Conservation (phyloP, 1,140 invertebrate species). For the Chymomyza costata region DNA sequence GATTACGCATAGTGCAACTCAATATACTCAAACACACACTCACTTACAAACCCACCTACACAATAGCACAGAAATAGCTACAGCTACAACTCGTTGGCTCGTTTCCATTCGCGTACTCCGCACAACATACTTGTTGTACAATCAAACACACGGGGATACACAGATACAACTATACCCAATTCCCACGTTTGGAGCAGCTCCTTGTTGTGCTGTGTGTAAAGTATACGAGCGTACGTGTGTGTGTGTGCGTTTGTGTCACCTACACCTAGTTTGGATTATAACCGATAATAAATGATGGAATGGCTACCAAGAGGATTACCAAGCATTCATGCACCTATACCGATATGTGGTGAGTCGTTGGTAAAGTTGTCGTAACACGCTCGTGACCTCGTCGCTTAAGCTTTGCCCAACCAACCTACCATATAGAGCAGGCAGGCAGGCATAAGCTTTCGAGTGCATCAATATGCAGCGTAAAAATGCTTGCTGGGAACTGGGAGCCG, state of each 20-base stretch:
- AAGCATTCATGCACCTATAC: conserved; percentile 75
- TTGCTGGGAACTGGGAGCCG: too few relatives aligned
- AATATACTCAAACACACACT: conserved; percentile 25
- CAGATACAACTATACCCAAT: too few relatives aligned
- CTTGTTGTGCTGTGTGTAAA: conserved; percentile 24
- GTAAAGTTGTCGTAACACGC: conserved; percentile 61
- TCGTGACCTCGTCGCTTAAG: too few relatives aligned
- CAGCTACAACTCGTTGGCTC: conserved; percentile 1
- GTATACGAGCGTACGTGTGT: too few relatives aligned
- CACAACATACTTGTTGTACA: conserved; percentile 4
- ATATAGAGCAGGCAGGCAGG: too few relatives aligned
- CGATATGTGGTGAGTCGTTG: conserved; percentile 75
- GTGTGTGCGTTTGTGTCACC: conserved; percentile 27
- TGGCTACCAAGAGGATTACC: conserved; percentile 76
- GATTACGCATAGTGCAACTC: conserved; percentile 52
- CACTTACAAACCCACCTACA: conserved; percentile 14
- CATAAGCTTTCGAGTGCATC: too few relatives aligned
- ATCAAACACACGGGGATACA: too few relatives aligned
- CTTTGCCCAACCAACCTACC: too few relatives aligned
- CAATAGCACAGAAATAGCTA: conserved; percentile 11
- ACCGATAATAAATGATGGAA: conserved; percentile 75
- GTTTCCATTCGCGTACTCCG: conserved; percentile 8
- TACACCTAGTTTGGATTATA: conserved; percentile 64
- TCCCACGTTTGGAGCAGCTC: conserved; percentile 8
- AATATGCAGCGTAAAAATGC: too few relatives aligned